phyloP scores from a whole-genome alignment of 2,113 vertebrate genomes.

The Hyperoodon ampullatus region DNA sequence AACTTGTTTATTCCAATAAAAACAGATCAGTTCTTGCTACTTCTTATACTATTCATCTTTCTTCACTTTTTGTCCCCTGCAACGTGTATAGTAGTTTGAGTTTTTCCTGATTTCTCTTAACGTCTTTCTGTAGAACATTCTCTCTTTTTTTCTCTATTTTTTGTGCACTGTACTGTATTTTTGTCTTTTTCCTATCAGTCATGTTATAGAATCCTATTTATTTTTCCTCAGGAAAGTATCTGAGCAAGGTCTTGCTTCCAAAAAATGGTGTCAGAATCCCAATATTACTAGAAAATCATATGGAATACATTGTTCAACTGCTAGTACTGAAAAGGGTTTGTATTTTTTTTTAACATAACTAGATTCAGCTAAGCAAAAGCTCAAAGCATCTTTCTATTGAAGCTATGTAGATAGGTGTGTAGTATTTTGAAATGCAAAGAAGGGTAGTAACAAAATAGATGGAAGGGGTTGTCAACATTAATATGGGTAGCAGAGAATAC shows the following conservation, averaged over 20 bases:
- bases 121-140: not conserved
- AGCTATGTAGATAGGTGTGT: not conserved
- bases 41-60: not conserved
- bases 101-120: not conserved
- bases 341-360: not conserved
- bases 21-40: not conserved
- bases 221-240: not conserved
- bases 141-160: not conserved
- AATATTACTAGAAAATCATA: not conserved
- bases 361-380: not conserved
- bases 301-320: not conserved
- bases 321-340: not conserved
- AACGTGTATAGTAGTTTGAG: not conserved
- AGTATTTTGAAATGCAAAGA: not conserved
- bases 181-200: not conserved
- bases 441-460: not conserved
- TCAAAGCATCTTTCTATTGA: not conserved
- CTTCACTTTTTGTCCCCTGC: not conserved
- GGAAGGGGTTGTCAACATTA: not conserved
- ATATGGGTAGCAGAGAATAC: not conserved
- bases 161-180: not conserved
- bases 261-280: not conserved
- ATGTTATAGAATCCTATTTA: not conserved
- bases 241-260: not conserved
- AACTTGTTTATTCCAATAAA: not conserved